Base-by-base conservation (phyloP, 2,797 vertebrate genomes). In the Fistularia tabacaria region DNA sequence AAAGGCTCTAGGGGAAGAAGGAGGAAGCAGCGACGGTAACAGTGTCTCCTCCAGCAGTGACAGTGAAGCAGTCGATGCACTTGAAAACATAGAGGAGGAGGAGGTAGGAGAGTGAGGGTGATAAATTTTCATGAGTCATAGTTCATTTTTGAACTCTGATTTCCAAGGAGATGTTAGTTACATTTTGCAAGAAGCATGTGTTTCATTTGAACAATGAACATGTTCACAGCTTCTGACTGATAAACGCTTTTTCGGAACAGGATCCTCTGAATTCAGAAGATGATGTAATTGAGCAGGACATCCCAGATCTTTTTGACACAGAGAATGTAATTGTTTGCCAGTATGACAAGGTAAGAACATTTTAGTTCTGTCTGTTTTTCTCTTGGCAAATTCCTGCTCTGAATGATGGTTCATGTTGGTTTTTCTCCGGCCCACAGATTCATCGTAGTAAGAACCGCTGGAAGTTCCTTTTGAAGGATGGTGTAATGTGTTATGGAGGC, bases 401-500 rank as follows among this genome's bases (percentile, higher is more conserved):
- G 25, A 36, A 14, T 1, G 6, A 44, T 45, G 38, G 38, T 57
- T 12, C n/a, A 10, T 37, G 0, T 9, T 12, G 25, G 14, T 9
- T 44, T 44, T 15, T 38, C 43, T 53, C 7, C 61, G 9, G 5
- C 3, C 75, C 75, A 51, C 82, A 99, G 97, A 96, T 99, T 83
- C 97, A 98, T 76, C 93, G 96, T 80, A 97, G 91, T 74, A 99
- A 99, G 87, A 99, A 99, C 87, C 94, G 93, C 70, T 99, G 96
- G 97, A 99, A 97, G 86, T 98, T 99, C 82, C 96, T 90, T 79
- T 85, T 99, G 83, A 99, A 96, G 82, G 94, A 98, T 43, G 97
- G 95, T 41, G 90, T 99, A 64, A 96, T 99, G 94, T 92, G 92
- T 80, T 94, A 95, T 40, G 84, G 87, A 36, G 95, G 96, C 53